A percentile compares a stretch with the other conserved stretches of the same genome.
Conservation (phyloP, 2,113 vertebrate genomes). For the Austrofundulus limnaeus region DNA sequence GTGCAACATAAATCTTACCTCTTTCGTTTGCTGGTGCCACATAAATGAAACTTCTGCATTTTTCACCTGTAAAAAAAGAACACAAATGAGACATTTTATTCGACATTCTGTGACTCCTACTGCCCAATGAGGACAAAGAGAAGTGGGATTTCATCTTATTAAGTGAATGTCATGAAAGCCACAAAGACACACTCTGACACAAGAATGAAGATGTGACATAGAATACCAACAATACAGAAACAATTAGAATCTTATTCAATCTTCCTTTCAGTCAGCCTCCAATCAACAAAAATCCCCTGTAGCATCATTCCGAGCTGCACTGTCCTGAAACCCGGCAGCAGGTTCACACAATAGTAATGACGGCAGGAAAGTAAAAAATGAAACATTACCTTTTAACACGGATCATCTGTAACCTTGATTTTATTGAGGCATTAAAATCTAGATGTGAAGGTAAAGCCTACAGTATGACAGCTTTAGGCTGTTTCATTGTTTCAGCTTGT, state of each 20-base stretch:
- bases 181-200: neutral
- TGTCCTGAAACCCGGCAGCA: too few relatives aligned
- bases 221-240: neutral
- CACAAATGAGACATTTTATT: constrained; percentile 6
- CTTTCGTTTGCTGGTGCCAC: constrained; percentile 85
- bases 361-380: too few relatives aligned
- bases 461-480: too few relatives aligned
- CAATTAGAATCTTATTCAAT: constrained; percentile 5
- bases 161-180: neutral
- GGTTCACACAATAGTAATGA: too few relatives aligned
- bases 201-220: constrained; percentile 6
- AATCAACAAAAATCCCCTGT: too few relatives aligned
- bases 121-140: constrained; percentile 4
- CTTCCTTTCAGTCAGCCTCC: constrained; percentile 5
- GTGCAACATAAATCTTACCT: constrained; percentile 77
- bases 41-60: constrained; percentile 86
- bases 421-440: too few relatives aligned
- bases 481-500: too few relatives aligned
- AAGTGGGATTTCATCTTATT: neutral
- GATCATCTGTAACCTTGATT: too few relatives aligned
- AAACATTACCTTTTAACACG: too few relatives aligned
- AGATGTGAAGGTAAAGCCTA: too few relatives aligned
- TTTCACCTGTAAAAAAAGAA: constrained; percentile 82
- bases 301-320: too few relatives aligned
- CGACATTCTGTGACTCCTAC: neutral